A percentile compares a stretch with the other conserved stretches of the same genome.
These are phyloP conservation scores for Styela plicata DNA, from an alignment of 23 tunicate genomes.

Conservation along the genomic window DNA sequence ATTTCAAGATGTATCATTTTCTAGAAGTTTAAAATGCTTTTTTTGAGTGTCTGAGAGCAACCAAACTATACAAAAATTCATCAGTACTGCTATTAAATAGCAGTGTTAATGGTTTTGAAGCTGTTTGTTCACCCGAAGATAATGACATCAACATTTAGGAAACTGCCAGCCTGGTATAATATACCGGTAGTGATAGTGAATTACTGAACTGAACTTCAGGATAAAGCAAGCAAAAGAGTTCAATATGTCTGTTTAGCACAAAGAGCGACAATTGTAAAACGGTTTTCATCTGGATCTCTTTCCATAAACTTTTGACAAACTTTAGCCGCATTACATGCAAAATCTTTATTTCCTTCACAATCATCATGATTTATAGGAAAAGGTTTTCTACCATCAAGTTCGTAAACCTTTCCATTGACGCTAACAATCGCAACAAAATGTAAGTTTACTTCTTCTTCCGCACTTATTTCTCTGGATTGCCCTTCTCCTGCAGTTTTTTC, in stretches of 20 bases:
- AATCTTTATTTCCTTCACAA: conserved; percentile 34
- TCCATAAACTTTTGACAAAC: conserved; percentile 91
- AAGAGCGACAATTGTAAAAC: conserved; percentile 77
- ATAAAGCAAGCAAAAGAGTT: not conserved
- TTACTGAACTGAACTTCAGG: not conserved
- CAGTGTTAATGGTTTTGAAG: too few species aligned
- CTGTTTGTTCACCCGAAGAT: too few species aligned
- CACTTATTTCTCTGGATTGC: conserved; percentile 62
- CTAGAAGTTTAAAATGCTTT: too few species aligned
- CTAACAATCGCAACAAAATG: conserved; percentile 97
- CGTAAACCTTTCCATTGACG: conserved; percentile 76
- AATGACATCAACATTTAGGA: too few species aligned
- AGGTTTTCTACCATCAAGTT: conserved; percentile 92
- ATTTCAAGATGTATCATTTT: too few species aligned
- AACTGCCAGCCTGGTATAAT: too few species aligned
- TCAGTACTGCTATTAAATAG: too few species aligned
- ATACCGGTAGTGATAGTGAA: too few species aligned
- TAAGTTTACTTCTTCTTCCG: conserved; percentile 67
- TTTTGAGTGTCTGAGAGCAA: too few species aligned
- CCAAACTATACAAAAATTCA: too few species aligned
- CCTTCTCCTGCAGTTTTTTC: conserved; percentile 54
- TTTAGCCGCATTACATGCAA: conserved; percentile 58
- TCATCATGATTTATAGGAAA: conserved; percentile 84
- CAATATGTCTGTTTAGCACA: not conserved
- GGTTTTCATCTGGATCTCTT: conserved; percentile 57